These are phyloP conservation scores for Acheta domesticus DNA, from an alignment of 2,888 invertebrate species.

Conservation along the genomic window DNA sequence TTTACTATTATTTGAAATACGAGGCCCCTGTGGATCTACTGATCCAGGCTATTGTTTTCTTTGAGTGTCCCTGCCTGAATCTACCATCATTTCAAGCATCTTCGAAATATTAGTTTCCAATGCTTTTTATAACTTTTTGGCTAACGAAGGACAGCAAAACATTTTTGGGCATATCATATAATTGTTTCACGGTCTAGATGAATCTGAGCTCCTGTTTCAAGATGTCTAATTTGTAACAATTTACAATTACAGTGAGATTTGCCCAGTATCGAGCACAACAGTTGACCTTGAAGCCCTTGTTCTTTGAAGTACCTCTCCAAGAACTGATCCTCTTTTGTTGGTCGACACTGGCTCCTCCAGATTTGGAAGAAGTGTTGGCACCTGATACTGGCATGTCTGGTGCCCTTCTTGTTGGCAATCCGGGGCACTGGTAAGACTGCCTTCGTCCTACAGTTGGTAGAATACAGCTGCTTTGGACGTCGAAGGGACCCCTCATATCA, in stretches of 20 bases:
- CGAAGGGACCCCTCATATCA: slow-evolving; percentile 65
- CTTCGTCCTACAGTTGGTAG: slow-evolving; percentile 86
- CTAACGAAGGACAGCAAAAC: no score
- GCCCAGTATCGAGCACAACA: slow-evolving; percentile 61
- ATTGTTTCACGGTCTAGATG: no score
- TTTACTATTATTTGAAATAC: no score
- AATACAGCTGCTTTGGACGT: slow-evolving; percentile 88
- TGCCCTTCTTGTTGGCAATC: slow-evolving; percentile 78
- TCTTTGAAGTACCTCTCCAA: slow-evolving; percentile 88
- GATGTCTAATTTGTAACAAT: slow-evolving; percentile 24
- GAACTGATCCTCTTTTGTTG: slow-evolving; percentile 78
- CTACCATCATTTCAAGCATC: no score
- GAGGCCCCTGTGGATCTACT: no score
- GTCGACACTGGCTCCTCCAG: slow-evolving; percentile 87
- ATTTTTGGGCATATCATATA: no score
- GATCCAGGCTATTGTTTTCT: no score
- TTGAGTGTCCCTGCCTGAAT: no score
- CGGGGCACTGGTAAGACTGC: slow-evolving; percentile 95
- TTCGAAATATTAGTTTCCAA: no score
- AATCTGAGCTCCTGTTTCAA: no score
- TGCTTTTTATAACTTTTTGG: no score
- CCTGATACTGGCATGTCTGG: slow-evolving; percentile 59
- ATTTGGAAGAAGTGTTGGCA: slow-evolving; percentile 71
- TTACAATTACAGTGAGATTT: slow-evolving; percentile 51
- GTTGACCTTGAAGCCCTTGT: slow-evolving; percentile 79